These are phyloP conservation scores for Argyresthia goedartella DNA, from an alignment of 2,888 invertebrate species.

Conservation along the genomic window DNA sequence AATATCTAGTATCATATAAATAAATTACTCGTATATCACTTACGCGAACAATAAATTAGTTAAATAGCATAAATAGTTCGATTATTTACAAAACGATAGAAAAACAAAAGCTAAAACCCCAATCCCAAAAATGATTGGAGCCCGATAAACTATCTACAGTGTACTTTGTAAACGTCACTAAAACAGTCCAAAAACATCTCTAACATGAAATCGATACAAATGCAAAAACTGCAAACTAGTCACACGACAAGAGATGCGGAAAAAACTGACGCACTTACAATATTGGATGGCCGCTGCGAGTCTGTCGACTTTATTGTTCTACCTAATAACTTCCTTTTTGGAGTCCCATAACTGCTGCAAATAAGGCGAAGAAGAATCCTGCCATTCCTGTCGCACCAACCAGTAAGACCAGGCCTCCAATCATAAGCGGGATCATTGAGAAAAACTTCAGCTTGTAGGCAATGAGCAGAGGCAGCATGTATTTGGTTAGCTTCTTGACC, in stretches of 20 bases:
- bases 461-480: conserved; percentile 80
- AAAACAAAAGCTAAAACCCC: neutral
- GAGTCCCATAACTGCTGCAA: conserved; percentile 85
- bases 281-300: conserved; percentile 47
- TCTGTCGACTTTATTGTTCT: conserved; percentile 30
- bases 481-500: conserved; percentile 74
- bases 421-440: conserved; percentile 80
- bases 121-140: neutral
- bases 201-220: conserved; percentile 5
- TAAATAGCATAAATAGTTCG: neutral
- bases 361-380: conserved; percentile 90
- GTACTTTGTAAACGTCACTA: neutral
- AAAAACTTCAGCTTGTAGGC: conserved; percentile 89
- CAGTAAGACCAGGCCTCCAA: conserved; percentile 78
- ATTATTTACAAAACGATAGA: neutral
- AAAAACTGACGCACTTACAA: conserved; percentile 15
- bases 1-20: conserved; percentile 8
- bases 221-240: conserved; percentile 15
- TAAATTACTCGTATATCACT: conserved; percentile 27
- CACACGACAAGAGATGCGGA: conserved; percentile 5
- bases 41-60: conserved; percentile 9
- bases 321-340: conserved; percentile 63
- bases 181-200: neutral
- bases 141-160: neutral
- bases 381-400: conserved; percentile 85